These are phyloP conservation scores for Pagetopsis macropterus DNA, from an alignment of 2,797 vertebrate genomes.

Conservation along the genomic window DNA sequence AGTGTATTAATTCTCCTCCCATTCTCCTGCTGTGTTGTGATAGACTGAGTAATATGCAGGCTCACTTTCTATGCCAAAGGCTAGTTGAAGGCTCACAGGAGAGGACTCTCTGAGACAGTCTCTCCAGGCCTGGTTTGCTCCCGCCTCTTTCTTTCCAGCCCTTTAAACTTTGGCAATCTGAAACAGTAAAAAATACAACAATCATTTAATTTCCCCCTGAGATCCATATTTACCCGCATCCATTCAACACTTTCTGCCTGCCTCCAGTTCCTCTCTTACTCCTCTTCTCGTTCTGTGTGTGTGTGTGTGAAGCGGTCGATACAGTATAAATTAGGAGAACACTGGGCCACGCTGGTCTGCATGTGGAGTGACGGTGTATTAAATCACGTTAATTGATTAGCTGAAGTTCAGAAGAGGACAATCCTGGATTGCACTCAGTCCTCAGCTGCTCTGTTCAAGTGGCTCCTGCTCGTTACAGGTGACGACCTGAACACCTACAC, in stretches of 20 bases:
- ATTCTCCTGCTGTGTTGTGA: slow-evolving; percentile 75
- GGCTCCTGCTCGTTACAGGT: slow-evolving; percentile 46
- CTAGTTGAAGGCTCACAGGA: slow-evolving; percentile 66
- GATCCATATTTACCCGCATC: slow-evolving; percentile 45
- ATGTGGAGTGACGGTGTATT: slow-evolving; percentile 55
- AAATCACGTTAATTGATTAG: slow-evolving; percentile 75
- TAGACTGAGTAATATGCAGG: slow-evolving; percentile 79
- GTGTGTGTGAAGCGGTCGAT: slow-evolving; percentile 58
- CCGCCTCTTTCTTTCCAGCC: slow-evolving; percentile 30
- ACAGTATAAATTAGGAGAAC: slow-evolving; percentile 68
- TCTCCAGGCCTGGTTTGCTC: slow-evolving; percentile 38
- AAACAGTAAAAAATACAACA: slow-evolving; percentile 62
- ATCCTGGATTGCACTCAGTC: slow-evolving; percentile 35
- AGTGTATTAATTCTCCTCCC: slow-evolving; percentile 73
- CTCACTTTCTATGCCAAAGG: slow-evolving; percentile 78
- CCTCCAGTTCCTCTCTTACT: not conserved
- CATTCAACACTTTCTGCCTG: slow-evolving; percentile 36
- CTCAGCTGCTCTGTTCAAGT: slow-evolving; percentile 41
- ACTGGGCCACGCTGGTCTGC: slow-evolving; percentile 42
- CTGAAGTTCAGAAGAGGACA: slow-evolving; percentile 68
- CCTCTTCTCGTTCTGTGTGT: slow-evolving; percentile 15
- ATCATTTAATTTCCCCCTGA: slow-evolving; percentile 48
- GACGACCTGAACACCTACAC: slow-evolving; percentile 53
- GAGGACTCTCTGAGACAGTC: slow-evolving; percentile 56
- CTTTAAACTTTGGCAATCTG: slow-evolving; percentile 59